phyloP scores from a whole-genome alignment of 2,888 invertebrate genomes.

The Eupithecia exiguata region DNA sequence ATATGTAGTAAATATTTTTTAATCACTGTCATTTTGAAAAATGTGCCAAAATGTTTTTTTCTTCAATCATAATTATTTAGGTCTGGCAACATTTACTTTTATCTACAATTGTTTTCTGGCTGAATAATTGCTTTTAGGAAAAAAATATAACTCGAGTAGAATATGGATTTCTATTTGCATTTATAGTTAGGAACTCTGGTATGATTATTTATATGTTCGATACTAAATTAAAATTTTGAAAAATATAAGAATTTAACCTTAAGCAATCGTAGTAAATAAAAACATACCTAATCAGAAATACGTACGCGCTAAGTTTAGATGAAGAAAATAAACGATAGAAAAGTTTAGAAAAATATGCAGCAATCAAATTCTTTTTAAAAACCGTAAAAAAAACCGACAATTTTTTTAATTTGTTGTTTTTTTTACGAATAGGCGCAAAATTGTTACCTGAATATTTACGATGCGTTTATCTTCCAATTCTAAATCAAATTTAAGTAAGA shows the following conservation, averaged over 20 bases:
- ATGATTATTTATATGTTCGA: slow-evolving; percentile 13
- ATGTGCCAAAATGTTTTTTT: not conserved
- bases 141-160: slow-evolving; percentile 17
- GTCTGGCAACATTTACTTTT: slow-evolving; percentile 62
- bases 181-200: slow-evolving; percentile 38
- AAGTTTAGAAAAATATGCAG: not conserved
- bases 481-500: not conserved
- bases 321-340: not conserved
- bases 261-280: not conserved
- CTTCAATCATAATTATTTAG: slow-evolving; percentile 60
- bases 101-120: slow-evolving; percentile 63
- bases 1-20: not conserved
- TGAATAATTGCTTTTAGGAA: slow-evolving; percentile 59
- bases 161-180: slow-evolving; percentile 1
- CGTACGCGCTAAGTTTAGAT: not conserved
- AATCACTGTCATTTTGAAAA: not conserved
- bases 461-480: not conserved
- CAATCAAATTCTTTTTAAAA: not conserved
- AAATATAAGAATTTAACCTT: slow-evolving; percentile 53
- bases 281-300: slow-evolving; percentile 44
- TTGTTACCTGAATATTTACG: not conserved
- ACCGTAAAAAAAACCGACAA: not conserved
- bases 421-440: not conserved
- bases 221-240: slow-evolving; percentile 33
- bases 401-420: too few species aligned